Base-by-base conservation (phyloP, 2,113 vertebrate species). In the Siniperca chuatsi region DNA sequence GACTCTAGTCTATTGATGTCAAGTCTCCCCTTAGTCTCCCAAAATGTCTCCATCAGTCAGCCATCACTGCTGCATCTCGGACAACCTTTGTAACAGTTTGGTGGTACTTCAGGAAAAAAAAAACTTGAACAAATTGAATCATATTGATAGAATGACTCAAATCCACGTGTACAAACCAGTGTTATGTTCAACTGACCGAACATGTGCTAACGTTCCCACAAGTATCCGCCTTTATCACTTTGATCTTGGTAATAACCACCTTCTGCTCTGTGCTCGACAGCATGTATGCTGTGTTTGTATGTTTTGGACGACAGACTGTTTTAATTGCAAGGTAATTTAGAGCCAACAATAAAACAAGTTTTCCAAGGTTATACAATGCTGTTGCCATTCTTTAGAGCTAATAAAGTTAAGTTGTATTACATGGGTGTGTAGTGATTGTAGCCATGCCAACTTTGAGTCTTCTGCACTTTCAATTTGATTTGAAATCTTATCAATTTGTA, bases 1-100 rank as follows among this genome's bases (percentile, higher is more conserved):
- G 86, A 92, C 86, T 92, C 78, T 52, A 6, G 57, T 90, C 87
- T 79, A 90, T 90, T 91, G 91, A 92, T 93, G 90, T 89, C 81
- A 82, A 82, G 87, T 88, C 84, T 84, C 79, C 80, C 73, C 68
- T 73, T 61, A 65, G 85, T 90, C 87, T 85, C 81, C 62, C 23
- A 67, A 70, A 87, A 90, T 75, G 90, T 92, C 89, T 92, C 88
- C 89, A 90, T 83, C 79, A 87, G 87, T 66, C 69, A 52, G 76
- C 60, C 74, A 18, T 67, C 44, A 21, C 50, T 4, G 67, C 66
- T 42, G 68, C 29, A 69, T 46, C 72, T 67, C 4, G 4, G 29
- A 70, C 64, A 85, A 75, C 40, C 64, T 46, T 50, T 46, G 70
- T 10, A 42, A 60, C 25, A 54, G 62, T 57, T 48, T 57, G 46